phyloP scores from a whole-genome alignment of 2,888 invertebrate species.

The Synanthedon formicaeformis region DNA sequence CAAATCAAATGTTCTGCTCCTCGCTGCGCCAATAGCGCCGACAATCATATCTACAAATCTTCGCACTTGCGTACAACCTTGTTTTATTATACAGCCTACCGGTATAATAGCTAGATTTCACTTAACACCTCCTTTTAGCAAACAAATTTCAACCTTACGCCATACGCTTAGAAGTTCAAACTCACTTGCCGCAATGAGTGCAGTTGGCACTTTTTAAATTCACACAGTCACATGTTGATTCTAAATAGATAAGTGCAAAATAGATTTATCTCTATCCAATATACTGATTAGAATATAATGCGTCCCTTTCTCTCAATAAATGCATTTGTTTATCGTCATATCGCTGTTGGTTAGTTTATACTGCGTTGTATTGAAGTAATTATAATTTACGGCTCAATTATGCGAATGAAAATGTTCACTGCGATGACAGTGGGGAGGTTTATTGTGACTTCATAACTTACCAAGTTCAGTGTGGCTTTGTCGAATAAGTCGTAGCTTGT shows the following conservation, averaged over 20 bases:
- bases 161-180: background rate
- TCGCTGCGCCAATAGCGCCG: conserved; percentile 14
- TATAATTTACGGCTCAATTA: conserved; percentile 24
- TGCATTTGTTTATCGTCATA: conserved; percentile 12
- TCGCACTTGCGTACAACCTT: conserved; percentile 36
- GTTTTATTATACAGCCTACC: conserved; percentile 38
- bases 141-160: conserved; percentile 7
- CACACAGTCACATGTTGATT: conserved; percentile 14
- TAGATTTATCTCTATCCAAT: conserved; percentile 26
- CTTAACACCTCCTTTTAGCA: conserved; percentile 13
- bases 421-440: background rate
- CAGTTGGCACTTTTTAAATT: conserved; percentile 8
- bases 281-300: conserved; percentile 1
- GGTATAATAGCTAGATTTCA: conserved; percentile 31
- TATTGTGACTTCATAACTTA: no score
- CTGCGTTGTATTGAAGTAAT: conserved; percentile 12
- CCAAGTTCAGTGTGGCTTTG: no score
- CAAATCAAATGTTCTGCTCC: background rate
- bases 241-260: conserved; percentile 22
- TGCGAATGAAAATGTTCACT: conserved; percentile 1
- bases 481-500: no score
- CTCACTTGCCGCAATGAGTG: conserved; percentile 1
- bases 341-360: conserved; percentile 4
- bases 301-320: conserved; percentile 14
- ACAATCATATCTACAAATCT: conserved; percentile 34